phyloP scores from a whole-genome alignment of 2,888 invertebrate species.

The Drosophila gaucha region DNA sequence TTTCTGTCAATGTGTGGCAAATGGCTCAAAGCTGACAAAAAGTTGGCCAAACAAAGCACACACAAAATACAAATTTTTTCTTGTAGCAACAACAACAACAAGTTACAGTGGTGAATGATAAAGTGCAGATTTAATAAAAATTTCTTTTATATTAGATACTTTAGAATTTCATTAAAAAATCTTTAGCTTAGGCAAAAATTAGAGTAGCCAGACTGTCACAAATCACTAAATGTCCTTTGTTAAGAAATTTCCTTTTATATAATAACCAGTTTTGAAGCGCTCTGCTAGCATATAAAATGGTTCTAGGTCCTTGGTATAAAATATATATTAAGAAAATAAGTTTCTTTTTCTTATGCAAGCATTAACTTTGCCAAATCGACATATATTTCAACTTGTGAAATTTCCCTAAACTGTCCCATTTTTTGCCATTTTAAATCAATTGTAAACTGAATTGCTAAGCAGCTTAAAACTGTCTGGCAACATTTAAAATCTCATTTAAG shows the following conservation, averaged over 20 bases:
- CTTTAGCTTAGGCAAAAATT: not conserved
- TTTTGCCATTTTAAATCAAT: not conserved
- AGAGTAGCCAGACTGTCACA: not conserved
- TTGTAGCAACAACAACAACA: conserved; percentile 6
- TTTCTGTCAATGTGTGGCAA: conserved; percentile 58
- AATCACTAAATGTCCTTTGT: not conserved
- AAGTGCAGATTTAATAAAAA: too few species aligned
- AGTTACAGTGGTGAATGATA: conserved; percentile 30
- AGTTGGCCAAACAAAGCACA: conserved; percentile 43
- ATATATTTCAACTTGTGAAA: too few species aligned
- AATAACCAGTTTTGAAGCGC: too few species aligned
- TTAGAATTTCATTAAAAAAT: not conserved
- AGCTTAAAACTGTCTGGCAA: conserved; percentile 8
- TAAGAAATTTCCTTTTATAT: not conserved
- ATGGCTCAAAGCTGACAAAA: conserved; percentile 40
- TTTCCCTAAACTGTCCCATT: too few species aligned
- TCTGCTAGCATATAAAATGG: too few species aligned
- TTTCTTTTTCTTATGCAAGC: too few species aligned
- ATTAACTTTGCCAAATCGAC: not conserved
- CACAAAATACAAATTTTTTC: conserved; percentile 22
- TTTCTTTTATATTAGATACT: not conserved
- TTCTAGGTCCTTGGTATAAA: too few species aligned
- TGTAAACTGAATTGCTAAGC: not conserved
- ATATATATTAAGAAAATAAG: too few species aligned
- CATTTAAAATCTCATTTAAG: conserved; percentile 22